Percentiles rank a stretch among this genome's conserved stretches.
Evolutionary conservation across 2,113 vertebrate species (phyloP).

Genomic region (Silurus asotus): DNA sequence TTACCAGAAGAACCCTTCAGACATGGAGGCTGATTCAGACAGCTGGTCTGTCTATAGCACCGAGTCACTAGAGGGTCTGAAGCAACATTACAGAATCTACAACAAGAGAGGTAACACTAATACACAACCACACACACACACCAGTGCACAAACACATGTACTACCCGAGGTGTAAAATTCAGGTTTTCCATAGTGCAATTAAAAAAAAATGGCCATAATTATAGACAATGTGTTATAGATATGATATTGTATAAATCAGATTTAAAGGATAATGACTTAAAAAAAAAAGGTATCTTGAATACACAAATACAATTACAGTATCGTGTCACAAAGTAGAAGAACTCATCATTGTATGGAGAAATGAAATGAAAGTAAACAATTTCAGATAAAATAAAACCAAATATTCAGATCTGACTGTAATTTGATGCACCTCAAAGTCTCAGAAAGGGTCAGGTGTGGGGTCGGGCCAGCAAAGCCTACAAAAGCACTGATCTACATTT

Average conservation of each 20-base stretch:
- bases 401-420: too few species aligned
- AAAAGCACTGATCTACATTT: too few species aligned
- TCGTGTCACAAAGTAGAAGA: too few species aligned
- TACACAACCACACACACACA: not conserved
- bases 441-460: too few species aligned
- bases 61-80: constrained; percentile 35
- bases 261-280: not conserved
- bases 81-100: constrained; percentile 29
- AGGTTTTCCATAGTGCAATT: not conserved
- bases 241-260: not conserved
- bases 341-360: too few species aligned
- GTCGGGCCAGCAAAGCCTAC: too few species aligned
- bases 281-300: too few species aligned
- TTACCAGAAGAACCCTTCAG: constrained; percentile 1
- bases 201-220: not conserved
- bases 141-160: not conserved
- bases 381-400: too few species aligned
- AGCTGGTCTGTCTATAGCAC: constrained; percentile 43
- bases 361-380: too few species aligned
- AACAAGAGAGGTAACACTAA: constrained; percentile 25
- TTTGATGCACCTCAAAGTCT: too few species aligned
- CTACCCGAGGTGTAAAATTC: not conserved
- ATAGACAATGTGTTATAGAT: not conserved
- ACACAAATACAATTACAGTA: too few species aligned
- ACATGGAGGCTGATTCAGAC: constrained; percentile 38